phyloP scores from a whole-genome alignment of 2,113 vertebrate genomes.

The Oryzias curvinotus region DNA sequence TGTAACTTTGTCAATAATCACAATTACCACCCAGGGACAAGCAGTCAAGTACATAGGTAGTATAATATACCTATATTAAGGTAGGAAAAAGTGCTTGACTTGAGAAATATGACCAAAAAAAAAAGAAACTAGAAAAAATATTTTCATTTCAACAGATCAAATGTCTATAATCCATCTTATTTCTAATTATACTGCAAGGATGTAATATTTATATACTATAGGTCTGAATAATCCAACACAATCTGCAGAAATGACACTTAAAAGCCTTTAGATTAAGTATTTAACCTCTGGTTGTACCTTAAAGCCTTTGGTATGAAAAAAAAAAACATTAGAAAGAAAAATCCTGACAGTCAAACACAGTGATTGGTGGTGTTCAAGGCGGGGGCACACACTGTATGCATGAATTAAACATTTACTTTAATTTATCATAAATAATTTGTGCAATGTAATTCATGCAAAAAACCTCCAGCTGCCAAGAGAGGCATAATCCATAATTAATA shows the following conservation, averaged over 20 bases:
- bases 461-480: slow-evolving; percentile 68
- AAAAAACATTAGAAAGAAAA: background rate
- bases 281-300: background rate
- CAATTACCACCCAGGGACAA: too few relatives aligned
- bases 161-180: too few relatives aligned
- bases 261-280: background rate
- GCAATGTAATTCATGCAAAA: slow-evolving; percentile 69
- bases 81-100: too few relatives aligned
- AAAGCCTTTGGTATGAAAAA: background rate
- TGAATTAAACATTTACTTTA: slow-evolving; percentile 61
- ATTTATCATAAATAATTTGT: slow-evolving; percentile 65
- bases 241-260: slow-evolving; percentile 5
- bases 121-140: too few relatives aligned
- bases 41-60: too few relatives aligned
- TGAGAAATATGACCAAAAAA: too few relatives aligned
- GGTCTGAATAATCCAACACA: background rate
- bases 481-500: slow-evolving; percentile 71
- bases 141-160: too few relatives aligned
- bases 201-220: background rate
- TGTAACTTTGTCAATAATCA: too few relatives aligned
- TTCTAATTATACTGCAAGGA: background rate
- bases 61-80: too few relatives aligned
- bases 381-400: slow-evolving; percentile 20
- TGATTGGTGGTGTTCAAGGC: slow-evolving; percentile 21
- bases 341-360: slow-evolving; percentile 31